A percentile compares a stretch with the other conserved stretches of the same genome.
These are phyloP conservation scores for Cydia fagiglandana DNA, from an alignment of 1,140 invertebrate genomes.

Conservation along the genomic window DNA sequence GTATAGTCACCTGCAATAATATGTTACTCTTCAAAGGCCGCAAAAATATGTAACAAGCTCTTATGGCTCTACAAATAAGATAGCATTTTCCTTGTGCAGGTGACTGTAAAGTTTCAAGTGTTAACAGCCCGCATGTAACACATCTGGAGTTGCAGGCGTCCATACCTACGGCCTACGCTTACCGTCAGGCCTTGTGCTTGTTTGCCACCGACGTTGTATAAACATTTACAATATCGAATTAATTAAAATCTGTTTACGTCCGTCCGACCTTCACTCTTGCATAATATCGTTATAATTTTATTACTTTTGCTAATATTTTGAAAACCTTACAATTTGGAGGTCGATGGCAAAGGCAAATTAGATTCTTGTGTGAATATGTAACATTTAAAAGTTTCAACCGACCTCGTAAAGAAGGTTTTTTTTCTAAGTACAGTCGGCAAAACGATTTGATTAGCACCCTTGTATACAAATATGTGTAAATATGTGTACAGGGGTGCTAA, in stretches of 20 bases:
- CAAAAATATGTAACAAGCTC: too few species aligned
- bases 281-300: slow-evolving; percentile 1
- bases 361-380: neutral
- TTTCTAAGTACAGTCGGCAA: neutral
- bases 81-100: too few species aligned
- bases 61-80: too few species aligned
- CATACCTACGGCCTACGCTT: too few species aligned
- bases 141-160: too few species aligned
- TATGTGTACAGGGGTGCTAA: too few species aligned
- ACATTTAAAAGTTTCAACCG: neutral
- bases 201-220: neutral
- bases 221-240: neutral
- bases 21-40: too few species aligned
- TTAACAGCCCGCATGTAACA: too few species aligned
- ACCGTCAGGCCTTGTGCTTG: too few species aligned
- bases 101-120: too few species aligned
- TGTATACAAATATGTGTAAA: too few species aligned
- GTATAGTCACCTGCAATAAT: too few species aligned
- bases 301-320: slow-evolving; percentile 8
- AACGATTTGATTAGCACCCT: neutral
- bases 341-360: neutral
- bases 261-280: neutral
- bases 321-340: neutral
- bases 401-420: neutral
- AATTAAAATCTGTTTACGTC: neutral